A percentile compares a stretch with the other conserved stretches of the same genome.
These are phyloP conservation scores for Coranthus polyacanthus DNA, from an alignment of 2,797 vertebrate species.

Conservation along the genomic window DNA sequence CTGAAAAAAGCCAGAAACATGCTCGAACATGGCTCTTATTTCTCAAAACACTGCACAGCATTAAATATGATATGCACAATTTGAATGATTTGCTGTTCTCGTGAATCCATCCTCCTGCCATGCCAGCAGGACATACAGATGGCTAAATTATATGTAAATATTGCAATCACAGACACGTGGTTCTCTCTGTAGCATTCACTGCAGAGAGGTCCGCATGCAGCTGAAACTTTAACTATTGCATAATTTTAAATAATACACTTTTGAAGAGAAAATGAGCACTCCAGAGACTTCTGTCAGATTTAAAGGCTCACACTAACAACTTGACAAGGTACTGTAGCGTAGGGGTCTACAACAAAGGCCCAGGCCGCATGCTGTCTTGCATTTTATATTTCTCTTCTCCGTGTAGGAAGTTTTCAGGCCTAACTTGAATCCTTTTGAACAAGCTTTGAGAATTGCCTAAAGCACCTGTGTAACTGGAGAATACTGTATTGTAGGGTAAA, in stretches of 20 bases:
- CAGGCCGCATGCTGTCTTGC: not conserved
- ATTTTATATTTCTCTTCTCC: conserved; percentile 12
- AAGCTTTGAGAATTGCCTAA: conserved; percentile 1
- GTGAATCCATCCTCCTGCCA: not conserved
- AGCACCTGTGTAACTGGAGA: not conserved
- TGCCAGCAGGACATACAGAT: conserved; percentile 17
- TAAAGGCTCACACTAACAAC: conserved; percentile 40
- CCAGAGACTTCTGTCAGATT: conserved; percentile 32
- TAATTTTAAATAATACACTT: conserved; percentile 40
- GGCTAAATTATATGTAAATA: conserved; percentile 14
- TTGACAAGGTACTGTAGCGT: conserved; percentile 24
- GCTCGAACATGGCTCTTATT: too few species aligned
- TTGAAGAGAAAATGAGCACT: conserved; percentile 32
- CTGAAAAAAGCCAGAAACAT: too few species aligned
- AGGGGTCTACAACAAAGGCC: conserved; percentile 42
- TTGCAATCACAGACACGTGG: not conserved
- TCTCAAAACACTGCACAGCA: too few species aligned
- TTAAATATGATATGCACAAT: not conserved
- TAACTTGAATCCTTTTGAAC: conserved; percentile 15
- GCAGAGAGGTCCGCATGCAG: conserved; percentile 6
- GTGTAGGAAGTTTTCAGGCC: not conserved
- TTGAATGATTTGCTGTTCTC: not conserved
- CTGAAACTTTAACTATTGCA: conserved; percentile 36
- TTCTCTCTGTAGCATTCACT: conserved; percentile 4
- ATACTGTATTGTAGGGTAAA: not conserved